phyloP scores from a whole-genome alignment of 92 coral and sea anemone genomes.

The Desmophyllum pertusum region DNA sequence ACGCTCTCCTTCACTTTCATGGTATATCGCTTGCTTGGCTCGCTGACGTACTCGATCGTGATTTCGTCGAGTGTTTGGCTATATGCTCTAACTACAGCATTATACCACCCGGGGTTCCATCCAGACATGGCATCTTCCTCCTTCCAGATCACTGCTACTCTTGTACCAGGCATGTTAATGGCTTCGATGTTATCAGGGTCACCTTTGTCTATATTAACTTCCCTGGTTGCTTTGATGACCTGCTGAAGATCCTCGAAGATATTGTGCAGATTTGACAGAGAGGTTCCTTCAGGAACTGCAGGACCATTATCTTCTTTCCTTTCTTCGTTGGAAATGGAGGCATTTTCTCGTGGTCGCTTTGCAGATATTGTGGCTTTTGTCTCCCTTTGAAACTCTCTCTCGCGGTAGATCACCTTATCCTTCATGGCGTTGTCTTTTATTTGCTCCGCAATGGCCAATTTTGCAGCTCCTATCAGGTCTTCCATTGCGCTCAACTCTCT shows the following conservation, averaged over 20 bases:
- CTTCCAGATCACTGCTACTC: constrained; percentile 29
- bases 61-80: constrained; percentile 9
- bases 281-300: constrained; percentile 1
- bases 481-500: background rate
- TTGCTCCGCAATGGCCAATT: background rate
- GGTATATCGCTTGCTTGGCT: too few species aligned
- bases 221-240: constrained; percentile 7
- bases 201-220: background rate
- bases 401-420: constrained; percentile 7
- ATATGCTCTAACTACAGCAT: constrained; percentile 11
- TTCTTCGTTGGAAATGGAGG: background rate
- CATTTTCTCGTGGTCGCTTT: constrained; percentile 13
- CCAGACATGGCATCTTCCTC: constrained; percentile 21
- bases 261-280: background rate
- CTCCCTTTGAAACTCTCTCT: background rate
- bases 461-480: background rate
- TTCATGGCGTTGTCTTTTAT: constrained; percentile 3
- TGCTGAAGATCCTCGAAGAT: constrained; percentile 6
- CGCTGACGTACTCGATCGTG: constrained; percentile 20
- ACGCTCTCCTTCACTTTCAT: background rate
- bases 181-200: constrained; percentile 12
- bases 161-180: constrained; percentile 19
- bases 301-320: background rate
- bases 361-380: background rate
- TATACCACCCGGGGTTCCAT: constrained; percentile 56